Evolutionary conservation across 2,113 vertebrate species (phyloP).

Genomic region (Rhabdornis inornatus): DNA sequence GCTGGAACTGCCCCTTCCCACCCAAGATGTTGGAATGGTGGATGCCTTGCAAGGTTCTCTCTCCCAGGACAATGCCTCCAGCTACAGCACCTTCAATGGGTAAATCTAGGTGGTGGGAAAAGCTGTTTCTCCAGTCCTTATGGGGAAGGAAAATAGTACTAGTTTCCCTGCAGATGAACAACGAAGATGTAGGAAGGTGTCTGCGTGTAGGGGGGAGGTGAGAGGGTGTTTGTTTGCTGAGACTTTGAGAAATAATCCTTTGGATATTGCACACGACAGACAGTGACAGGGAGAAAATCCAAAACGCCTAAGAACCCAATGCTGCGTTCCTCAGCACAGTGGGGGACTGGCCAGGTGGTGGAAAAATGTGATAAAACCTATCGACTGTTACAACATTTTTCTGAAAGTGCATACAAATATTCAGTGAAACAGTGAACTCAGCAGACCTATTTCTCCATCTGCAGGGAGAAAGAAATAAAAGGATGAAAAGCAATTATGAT

Average conservation of each 20-base stretch:
- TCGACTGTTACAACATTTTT: not conserved
- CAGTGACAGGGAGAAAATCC: not conserved
- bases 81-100: not conserved
- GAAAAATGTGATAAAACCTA: not conserved
- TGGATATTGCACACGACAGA: not conserved
- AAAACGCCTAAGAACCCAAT: not conserved
- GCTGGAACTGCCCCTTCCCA: not conserved
- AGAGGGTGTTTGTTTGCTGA: not conserved
- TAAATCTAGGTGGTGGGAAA: not conserved
- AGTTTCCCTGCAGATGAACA: not conserved
- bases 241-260: not conserved
- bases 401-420: not conserved
- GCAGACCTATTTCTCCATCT: not conserved
- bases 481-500: not conserved
- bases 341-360: not conserved
- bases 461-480: not conserved
- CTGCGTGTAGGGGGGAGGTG: fast-evolving
- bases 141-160: not conserved
- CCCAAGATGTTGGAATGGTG: fast-evolving
- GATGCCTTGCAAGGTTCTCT: not conserved
- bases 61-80: not conserved
- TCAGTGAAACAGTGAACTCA: not conserved
- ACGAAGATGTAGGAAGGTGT: not conserved
- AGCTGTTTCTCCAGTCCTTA: not conserved
- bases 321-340: fast-evolving